Conservation (phyloP, 2,797 vertebrate species). For the Hafferia zeledoni region DNA sequence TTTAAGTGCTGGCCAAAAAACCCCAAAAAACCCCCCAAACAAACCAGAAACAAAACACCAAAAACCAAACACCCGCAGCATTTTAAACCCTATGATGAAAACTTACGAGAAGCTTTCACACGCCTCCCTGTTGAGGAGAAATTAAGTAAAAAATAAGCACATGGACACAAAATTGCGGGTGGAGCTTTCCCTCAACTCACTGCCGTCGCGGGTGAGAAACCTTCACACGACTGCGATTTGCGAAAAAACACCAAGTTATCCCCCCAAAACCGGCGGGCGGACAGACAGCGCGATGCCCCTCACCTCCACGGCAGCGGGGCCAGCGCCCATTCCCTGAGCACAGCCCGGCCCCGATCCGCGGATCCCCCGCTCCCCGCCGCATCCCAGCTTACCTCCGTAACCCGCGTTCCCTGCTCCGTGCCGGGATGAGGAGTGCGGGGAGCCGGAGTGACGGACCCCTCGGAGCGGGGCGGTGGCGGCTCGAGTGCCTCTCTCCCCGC, state of each 20-base stretch:
- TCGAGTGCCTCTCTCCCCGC: not conserved
- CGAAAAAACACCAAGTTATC: not conserved
- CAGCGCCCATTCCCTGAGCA: not conserved
- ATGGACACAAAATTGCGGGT: not conserved
- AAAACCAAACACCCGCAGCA: not conserved
- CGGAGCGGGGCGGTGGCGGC: not conserved
- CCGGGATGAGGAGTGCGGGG: not conserved
- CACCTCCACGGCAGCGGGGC: accelerated
- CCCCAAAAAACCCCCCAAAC: no score
- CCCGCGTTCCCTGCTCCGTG: not conserved
- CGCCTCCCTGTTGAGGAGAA: not conserved
- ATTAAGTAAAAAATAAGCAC: not conserved
- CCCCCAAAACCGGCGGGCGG: accelerated
- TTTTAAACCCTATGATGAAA: not conserved
- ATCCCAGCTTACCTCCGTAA: not conserved
- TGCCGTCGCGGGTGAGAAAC: no score
- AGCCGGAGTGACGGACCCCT: no score
- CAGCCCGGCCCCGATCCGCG: not conserved
- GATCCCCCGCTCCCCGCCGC: not conserved
- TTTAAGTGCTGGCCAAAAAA: not conserved
- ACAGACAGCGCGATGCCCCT: not conserved
- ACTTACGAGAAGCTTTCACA: not conserved
- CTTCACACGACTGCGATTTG: not conserved
- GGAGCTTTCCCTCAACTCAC: not conserved
- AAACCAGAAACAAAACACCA: not conserved